These are phyloP conservation scores for Loris lydekkerianus DNA, from an alignment of 2,797 vertebrate genomes.

Conservation along the genomic window DNA sequence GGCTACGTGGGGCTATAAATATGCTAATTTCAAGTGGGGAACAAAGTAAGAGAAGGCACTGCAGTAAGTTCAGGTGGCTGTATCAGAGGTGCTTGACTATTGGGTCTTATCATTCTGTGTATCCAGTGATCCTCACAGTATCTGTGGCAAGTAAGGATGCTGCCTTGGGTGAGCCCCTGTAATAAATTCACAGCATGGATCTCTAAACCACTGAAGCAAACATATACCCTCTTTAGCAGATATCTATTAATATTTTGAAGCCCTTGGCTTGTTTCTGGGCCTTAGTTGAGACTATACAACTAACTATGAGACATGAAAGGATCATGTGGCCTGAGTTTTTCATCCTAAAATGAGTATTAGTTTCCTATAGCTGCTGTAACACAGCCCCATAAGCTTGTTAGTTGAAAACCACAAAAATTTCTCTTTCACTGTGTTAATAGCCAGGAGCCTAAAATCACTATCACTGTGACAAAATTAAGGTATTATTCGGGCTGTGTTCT, in stretches of 20 bases:
- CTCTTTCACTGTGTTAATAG: neutral
- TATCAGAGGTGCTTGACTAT: neutral
- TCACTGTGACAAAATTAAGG: neutral
- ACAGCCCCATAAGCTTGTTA: neutral
- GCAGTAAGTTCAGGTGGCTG: neutral
- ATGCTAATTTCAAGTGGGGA: neutral
- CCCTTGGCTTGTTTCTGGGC: neutral
- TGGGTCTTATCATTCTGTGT: neutral
- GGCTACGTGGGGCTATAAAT: neutral
- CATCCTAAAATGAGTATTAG: neutral
- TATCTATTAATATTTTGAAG: neutral
- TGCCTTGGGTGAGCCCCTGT: too few relatives aligned
- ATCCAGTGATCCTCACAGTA: neutral
- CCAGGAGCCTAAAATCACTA: neutral
- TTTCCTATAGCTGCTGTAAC: neutral
- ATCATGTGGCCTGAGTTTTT: neutral
- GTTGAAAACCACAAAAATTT: neutral
- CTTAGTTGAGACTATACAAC: neutral
- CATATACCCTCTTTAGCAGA: neutral
- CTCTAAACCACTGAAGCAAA: neutral
- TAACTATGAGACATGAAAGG: too few relatives aligned
- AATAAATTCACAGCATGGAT: neutral
- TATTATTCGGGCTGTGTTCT: too few relatives aligned
- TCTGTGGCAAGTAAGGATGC: neutral
- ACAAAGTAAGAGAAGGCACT: neutral